A percentile compares a stretch with the other conserved stretches of the same genome.
These are phyloP conservation scores for Varanus komodoensis DNA, from an alignment of 2,113 vertebrate genomes.

Conservation along the genomic window DNA sequence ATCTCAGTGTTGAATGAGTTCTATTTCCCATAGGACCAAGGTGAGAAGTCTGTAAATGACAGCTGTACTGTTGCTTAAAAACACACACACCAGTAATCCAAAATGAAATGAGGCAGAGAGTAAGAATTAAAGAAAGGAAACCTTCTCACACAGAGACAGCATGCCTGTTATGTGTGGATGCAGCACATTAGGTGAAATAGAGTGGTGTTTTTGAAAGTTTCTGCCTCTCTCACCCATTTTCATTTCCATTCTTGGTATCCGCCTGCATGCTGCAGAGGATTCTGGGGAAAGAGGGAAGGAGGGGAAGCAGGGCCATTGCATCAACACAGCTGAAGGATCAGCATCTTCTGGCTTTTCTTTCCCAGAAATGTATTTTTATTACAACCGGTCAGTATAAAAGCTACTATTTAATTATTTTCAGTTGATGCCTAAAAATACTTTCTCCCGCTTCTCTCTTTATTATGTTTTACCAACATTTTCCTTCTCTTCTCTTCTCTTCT, in stretches of 20 bases:
- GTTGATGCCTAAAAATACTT: too few species aligned
- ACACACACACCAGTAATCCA: neutral
- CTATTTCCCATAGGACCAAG: neutral
- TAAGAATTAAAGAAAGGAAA: neutral
- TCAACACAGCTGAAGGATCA: neutral
- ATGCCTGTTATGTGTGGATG: neutral
- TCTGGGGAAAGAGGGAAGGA: neutral
- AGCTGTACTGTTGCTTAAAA: neutral
- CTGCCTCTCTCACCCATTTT: neutral
- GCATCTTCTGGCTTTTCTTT: too few species aligned
- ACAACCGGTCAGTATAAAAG: too few species aligned
- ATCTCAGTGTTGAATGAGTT: neutral
- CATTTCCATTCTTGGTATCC: neutral
- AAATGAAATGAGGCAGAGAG: neutral
- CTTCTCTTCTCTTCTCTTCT: too few species aligned
- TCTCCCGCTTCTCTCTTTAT: too few species aligned
- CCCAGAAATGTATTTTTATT: too few species aligned
- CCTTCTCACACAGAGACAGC: neutral
- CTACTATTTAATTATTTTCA: too few species aligned
- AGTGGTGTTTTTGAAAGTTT: neutral
- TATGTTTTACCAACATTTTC: too few species aligned
- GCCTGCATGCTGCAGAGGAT: neutral
- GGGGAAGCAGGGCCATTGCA: neutral
- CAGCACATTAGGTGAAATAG: neutral
- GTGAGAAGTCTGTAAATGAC: neutral